A percentile compares a stretch with the other conserved stretches of the same genome.
Evolutionary conservation across 2,113 vertebrate genomes (phyloP).

Genomic region (Ifrita kowaldi): DNA sequence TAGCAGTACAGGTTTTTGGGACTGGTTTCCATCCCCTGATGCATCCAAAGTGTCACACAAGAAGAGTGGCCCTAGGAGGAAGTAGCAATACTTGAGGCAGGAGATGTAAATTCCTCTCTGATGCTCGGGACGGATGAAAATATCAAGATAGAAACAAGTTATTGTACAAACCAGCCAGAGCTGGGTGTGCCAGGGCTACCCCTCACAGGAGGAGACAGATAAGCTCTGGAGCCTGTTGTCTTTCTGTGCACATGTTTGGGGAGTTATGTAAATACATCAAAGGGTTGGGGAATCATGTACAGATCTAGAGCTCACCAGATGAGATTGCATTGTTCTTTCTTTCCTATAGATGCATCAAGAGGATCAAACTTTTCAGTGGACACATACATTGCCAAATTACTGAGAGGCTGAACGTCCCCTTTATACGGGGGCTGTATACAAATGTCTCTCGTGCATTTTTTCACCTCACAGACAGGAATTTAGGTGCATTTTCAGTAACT

Average conservation of each 20-base stretch:
- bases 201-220: not conserved
- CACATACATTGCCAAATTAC: not conserved
- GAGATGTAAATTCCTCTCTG: not conserved
- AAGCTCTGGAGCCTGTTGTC: not conserved
- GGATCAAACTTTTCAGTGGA: not conserved
- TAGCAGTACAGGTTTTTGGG: not conserved
- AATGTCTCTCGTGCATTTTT: rapidly evolving
- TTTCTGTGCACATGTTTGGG: not conserved
- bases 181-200: not conserved
- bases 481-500: not conserved
- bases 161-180: not conserved
- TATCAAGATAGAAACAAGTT: not conserved
- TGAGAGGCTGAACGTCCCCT: not conserved
- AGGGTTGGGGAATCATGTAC: not conserved
- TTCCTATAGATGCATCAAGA: not conserved
- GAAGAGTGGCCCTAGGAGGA: not conserved
- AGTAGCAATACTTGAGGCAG: not conserved
- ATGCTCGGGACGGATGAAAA: not conserved
- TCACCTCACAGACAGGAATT: not conserved
- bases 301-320: constrained; percentile 3
- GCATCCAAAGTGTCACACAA: not conserved
- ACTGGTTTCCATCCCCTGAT: not conserved
- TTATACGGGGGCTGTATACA: rapidly evolving
- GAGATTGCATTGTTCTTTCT: not conserved
- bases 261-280: constrained; percentile 3